Base-by-base conservation (phyloP, 2,888 invertebrate species). In the Trissolcus japonicus region DNA sequence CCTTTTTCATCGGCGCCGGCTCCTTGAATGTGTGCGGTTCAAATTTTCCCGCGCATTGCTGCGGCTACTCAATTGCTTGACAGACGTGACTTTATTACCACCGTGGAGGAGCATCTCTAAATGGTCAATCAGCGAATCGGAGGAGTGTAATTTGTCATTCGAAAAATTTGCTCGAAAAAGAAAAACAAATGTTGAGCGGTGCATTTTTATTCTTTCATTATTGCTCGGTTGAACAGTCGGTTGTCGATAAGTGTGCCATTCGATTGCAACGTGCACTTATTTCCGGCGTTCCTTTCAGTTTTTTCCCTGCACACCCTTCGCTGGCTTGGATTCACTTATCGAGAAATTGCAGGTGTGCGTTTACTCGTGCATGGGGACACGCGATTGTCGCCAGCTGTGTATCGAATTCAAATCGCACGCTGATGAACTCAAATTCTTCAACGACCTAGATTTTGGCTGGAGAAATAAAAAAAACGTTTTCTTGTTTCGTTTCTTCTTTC, bases 361-460 rank as follows among this genome's bases (percentile, higher is more conserved):
- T 66, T 43, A 68, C 68, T 77, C 72, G 48, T 71, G 69, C 75
- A 53, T 62, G 66, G 51, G 71, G 54, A 65, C 17, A 29, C 41
- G 46, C 65, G 56, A 73, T 79, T 76, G 79, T 79, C 76, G 72
- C 69, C 76, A 76, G 76, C 68, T 69, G 76, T 51, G 16, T 62
- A 75, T 67, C 54, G 63, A 68, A 69, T 68, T 78, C 25, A 55
- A 68, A 77, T 77, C 76, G 54, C 51, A 46, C 29, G 7, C 55
- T 13, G 21, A 55, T 40, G 9, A 67, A 54, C 63, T 59, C 14
- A 9, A 35, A 35, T 35, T 35, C 35, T 35, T 9, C 35, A 35
- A 11, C 35, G 35, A 35, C 35, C 35, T 35, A 35, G 35, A 35
- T 35, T 35, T 35, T 6, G 35, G 35, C 9, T 9, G 35, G 35